Evolutionary conservation across 2,888 invertebrate species (phyloP), one percentile per base, ranked within the genome.

Genomic region (Linhomoeus sp.): DNA sequence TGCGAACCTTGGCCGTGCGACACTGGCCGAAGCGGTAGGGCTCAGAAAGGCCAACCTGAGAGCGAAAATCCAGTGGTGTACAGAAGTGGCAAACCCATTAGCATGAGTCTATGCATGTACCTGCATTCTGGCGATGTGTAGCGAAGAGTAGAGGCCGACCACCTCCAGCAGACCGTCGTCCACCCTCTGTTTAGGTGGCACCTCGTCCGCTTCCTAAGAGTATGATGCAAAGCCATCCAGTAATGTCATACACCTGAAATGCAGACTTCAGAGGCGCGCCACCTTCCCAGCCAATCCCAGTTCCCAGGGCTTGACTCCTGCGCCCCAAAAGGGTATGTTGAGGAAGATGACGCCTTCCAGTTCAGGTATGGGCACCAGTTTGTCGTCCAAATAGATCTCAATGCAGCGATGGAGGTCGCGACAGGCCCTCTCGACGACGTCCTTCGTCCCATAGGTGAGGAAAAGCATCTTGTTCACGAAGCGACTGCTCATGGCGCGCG

Each of bases 241-340:
- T n/a, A n/a, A n/a, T n/a, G n/a, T n/a, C n/a, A n/a, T n/a, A n/a
- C n/a, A n/a, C n/a, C n/a, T n/a, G n/a, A n/a, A n/a, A n/a, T n/a
- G n/a, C n/a, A n/a, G n/a, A n/a, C n/a, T n/a, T n/a, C n/a, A n/a
- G n/a, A n/a, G n/a, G n/a, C n/a, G n/a, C n/a, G n/a, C n/a, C n/a
- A n/a, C n/a, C n/a, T n/a, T n/a, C n/a, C n/a, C n/a, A n/a, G n/a
- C 23, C 15, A 14, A 9, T 23, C 41, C 26, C 39, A 45, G 22
- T 29, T 78, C 75, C 81, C 87, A 87, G 15, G 87, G 75, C 59
- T 80, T 76, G 48, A 87, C 86, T 36, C 90, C 90, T 46, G 86
- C 88, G 44, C 87, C 90, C 90, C 90, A 92, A 39, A 80, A 84
- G 45, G 81, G 78, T 59, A 92, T 90, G 69, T 90, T 92, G 51